Percentiles rank a stretch among this genome's conserved stretches.
Evolutionary conservation across 2,113 vertebrate species (phyloP).

Genomic region (Tylochromis polylepis): DNA sequence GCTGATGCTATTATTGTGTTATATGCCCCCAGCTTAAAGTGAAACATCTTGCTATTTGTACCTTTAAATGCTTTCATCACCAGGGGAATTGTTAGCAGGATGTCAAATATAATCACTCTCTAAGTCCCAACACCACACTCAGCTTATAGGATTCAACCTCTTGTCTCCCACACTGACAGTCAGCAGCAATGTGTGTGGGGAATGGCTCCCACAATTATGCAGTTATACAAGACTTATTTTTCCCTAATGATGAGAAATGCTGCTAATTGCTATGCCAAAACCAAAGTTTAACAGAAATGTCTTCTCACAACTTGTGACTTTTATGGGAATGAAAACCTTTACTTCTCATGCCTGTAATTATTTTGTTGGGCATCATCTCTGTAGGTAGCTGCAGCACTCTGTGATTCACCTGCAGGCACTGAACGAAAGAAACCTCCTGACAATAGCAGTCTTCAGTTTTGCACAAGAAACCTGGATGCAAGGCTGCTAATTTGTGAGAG

Average conservation of each 20-base stretch:
- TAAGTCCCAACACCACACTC: constrained; percentile 12
- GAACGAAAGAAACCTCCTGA: neutral
- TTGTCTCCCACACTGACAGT: neutral
- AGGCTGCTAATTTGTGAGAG: neutral
- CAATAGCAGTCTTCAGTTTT: neutral
- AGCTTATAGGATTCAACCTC: constrained; percentile 20
- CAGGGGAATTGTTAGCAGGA: constrained; percentile 59
- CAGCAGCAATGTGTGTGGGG: neutral
- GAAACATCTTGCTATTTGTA: constrained; percentile 58
- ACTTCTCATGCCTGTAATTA: neutral
- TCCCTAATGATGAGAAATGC: neutral
- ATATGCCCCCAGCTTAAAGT: constrained; percentile 39
- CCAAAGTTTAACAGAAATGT: neutral
- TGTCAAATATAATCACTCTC: constrained; percentile 59
- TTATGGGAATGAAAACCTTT: neutral
- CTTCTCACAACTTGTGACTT: neutral
- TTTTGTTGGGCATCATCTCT: neutral
- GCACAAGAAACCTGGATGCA: neutral
- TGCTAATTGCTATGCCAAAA: neutral
- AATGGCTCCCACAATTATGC: neutral
- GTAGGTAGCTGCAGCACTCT: neutral
- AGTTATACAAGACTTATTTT: neutral
- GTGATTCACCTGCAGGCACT: neutral
- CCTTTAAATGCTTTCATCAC: constrained; percentile 57
- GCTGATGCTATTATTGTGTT: constrained; percentile 50